A percentile compares a stretch with the other conserved stretches of the same genome.
Evolutionary conservation across 2,797 vertebrate species (phyloP).

Genomic region (Eulemur mongoz): DNA sequence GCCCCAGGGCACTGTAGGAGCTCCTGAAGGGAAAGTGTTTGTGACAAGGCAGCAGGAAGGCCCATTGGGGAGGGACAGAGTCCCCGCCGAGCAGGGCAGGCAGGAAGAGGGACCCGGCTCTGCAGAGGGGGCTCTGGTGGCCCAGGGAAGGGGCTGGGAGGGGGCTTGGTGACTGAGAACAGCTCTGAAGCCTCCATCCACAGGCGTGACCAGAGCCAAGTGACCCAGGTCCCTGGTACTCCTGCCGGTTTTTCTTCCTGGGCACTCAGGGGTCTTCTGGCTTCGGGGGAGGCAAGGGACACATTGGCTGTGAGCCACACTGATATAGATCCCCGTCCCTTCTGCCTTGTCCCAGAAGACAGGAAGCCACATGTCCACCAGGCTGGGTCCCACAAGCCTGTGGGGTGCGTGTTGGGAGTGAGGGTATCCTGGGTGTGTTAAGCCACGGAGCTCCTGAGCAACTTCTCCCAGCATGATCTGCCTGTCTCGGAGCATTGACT

Average conservation of each 20-base stretch:
- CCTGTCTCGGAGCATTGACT: neutral
- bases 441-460: neutral
- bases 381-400: neutral
- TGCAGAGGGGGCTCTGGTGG: rapidly evolving
- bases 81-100: neutral
- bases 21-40: neutral
- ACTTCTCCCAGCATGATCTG: neutral
- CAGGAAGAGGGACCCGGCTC: neutral
- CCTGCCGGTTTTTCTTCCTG: neutral
- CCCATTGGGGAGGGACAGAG: neutral
- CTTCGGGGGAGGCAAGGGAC: neutral
- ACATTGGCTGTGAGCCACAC: rapidly evolving
- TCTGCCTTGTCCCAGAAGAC: neutral
- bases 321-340: neutral
- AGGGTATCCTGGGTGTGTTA: neutral
- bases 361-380: rapidly evolving
- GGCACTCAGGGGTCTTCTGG: neutral
- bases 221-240: neutral
- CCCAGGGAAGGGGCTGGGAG: neutral
- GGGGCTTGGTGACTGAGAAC: neutral
- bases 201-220: rapidly evolving
- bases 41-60: neutral
- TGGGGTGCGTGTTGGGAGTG: rapidly evolving
- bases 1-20: neutral
- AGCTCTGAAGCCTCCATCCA: neutral